These are phyloP conservation scores for Epicampocera succincta DNA, from an alignment of 2,888 invertebrate genomes.

Conservation along the genomic window DNA sequence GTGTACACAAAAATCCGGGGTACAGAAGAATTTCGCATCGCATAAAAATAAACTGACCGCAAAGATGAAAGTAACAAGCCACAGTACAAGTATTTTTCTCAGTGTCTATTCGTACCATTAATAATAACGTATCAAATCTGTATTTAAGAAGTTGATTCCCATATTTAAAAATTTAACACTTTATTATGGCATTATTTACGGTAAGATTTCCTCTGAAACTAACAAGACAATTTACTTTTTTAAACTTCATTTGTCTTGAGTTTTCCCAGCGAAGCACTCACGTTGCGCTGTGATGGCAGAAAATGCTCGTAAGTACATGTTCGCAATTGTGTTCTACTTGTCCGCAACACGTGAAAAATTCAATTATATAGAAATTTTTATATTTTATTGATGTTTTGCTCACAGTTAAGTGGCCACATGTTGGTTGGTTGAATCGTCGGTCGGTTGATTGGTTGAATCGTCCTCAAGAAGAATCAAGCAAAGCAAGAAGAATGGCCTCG, in stretches of 20 bases:
- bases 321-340: constrained; percentile 33
- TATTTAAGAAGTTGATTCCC: constrained; percentile 1
- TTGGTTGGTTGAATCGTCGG: constrained; percentile 21
- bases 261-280: constrained; percentile 4
- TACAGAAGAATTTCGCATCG: too few relatives aligned
- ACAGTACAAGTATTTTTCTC: too few relatives aligned
- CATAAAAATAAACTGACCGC: too few relatives aligned
- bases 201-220: constrained; percentile 38
- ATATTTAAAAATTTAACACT: constrained; percentile 35
- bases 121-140: not conserved
- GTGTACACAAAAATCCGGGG: too few relatives aligned
- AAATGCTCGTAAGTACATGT: not conserved
- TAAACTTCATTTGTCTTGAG: not conserved
- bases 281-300: constrained; percentile 33
- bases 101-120: not conserved
- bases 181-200: constrained; percentile 54
- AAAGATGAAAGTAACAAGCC: too few relatives aligned
- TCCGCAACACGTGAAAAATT: constrained; percentile 49
- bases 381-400: constrained; percentile 36
- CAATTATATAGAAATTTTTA: constrained; percentile 30
- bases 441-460: constrained; percentile 2
- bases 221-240: constrained; percentile 6
- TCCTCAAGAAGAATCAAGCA: not conserved
- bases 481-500: not conserved
- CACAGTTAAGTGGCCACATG: constrained; percentile 48